Base-by-base conservation (phyloP, 2,113 vertebrate species). In the Macrotis lagotis region DNA sequence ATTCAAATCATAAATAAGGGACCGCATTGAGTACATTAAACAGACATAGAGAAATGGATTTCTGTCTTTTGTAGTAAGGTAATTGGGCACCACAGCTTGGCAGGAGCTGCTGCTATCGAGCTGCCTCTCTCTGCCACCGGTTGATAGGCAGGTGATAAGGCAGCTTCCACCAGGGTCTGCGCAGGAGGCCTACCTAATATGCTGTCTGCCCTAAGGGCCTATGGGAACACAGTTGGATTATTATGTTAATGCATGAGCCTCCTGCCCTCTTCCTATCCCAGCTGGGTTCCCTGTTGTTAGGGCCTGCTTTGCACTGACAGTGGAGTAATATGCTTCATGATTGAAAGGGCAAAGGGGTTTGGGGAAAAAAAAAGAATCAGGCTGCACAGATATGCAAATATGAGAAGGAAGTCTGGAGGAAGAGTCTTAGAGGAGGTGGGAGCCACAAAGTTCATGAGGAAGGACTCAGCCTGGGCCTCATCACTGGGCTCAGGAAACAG, bases 231-330 rank as follows among this genome's bases (percentile, higher is more conserved):
- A 98, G 99, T 98, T 99, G 99, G 99, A 99, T 99, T 99, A 99
- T 99, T 99, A 99, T 99, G 99, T 99, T 99, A 99, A 99, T 99
- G 99, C 99, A 95, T 98, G 99, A 99, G 99, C 99, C 99, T 98
- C 99, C 99, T 99, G 99, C 99, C 99, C 99, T 99, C 99, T 98
- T 98, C 98, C 99, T 98, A 98, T 99, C 99, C 99, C 99, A 99
- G 99, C 99, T 99, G 99, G 99, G 99, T 98, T 99, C 99, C 98
- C 99, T 97, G 99, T 99, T 99, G 99, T 99, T 99, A 99, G 99
- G 99, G 99, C 99, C 99, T 99, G 99, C 99, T 99, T 99, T 99
- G 99, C 99, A 99, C 99, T 99, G 99, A 99, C 99, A 99, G 99
- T 99, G 99, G 98, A 99, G 99, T 99, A 99, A 99, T 99, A 99